A percentile compares a stretch with the other conserved stretches of the same genome.
phyloP scores from a whole-genome alignment of 2,113 vertebrate species.

The Leptosomus discolor region DNA sequence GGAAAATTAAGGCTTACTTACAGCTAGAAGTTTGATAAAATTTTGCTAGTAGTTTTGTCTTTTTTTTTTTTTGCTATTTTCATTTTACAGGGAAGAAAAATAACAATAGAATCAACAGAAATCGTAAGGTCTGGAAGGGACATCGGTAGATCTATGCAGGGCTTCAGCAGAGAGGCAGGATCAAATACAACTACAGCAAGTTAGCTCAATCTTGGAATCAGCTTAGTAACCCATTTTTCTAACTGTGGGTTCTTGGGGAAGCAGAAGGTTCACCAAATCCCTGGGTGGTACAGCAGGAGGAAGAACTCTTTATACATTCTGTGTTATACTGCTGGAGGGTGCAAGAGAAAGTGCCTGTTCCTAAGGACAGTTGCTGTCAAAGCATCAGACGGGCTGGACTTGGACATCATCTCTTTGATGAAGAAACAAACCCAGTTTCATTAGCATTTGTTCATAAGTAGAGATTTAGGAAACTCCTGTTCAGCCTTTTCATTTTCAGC shows the following conservation, averaged over 20 bases:
- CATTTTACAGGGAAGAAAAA: not conserved
- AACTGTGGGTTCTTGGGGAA: not conserved
- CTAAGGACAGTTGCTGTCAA: not conserved
- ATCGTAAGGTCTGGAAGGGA: not conserved
- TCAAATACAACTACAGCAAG: not conserved
- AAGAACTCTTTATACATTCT: not conserved
- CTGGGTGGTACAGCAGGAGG: not conserved
- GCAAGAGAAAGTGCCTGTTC: not conserved
- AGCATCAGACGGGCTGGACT: not conserved
- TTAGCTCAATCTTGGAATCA: not conserved
- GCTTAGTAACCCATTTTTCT: not conserved
- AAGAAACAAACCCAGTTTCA: not conserved
- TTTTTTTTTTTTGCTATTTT: not conserved
- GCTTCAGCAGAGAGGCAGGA: not conserved
- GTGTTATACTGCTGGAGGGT: not conserved
- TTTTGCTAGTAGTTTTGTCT: not conserved
- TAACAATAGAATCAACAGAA: not conserved
- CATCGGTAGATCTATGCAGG: not conserved
- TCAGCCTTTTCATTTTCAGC: not conserved
- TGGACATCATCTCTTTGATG: not conserved
- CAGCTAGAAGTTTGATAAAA: not conserved
- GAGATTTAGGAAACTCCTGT: not conserved
- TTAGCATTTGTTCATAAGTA: not conserved
- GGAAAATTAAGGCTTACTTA: not conserved
- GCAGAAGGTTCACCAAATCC: rapidly evolving